Base-by-base conservation (phyloP, 2,888 invertebrate species). In the Hemithea aestivaria region DNA sequence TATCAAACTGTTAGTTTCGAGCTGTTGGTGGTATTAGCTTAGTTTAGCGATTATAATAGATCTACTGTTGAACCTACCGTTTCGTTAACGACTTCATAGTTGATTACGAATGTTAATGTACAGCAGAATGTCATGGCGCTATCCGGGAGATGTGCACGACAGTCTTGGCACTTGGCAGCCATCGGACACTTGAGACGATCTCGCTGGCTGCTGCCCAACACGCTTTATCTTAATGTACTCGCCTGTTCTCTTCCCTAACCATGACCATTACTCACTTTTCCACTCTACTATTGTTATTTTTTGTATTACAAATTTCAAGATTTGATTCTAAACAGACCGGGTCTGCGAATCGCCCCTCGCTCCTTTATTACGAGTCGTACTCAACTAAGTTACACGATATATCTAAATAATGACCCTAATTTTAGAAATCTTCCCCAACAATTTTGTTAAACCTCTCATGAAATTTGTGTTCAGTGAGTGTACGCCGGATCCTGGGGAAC, bases 191-290 rank as follows among this genome's bases (percentile, higher is more conserved):
- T 68, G 77, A 83, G 81, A 79, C 74, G 5, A 4, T 5, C 3
- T 16, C 16, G 74, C 74, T 84, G 85, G 82, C 83, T 55, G 51
- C 51, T 62, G 66, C 79, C 84, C 83, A 84, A 81, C 60, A 53
- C 73, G 73, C 73, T 81, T 78, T 78, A 77, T 82, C 81, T 83
- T 80, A 83, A 80, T 83, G 76, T 73, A 77, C 77, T 78, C 69
- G 70, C 66, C 69, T 72, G 76, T 79, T 76, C 66, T 58, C 66
- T 73, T 60, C 62, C 66, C 63, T 80, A 72, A 66, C 67, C 64
- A 50, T 64, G 57, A 53, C 64, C 67, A 73, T 77, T 75, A 79
- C 78, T 80, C 62, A 70, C 64, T 66, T 73, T 73, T 72, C 71
- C 62, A 72, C 77, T 72, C 50, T 47, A 53, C 72, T 56, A 75